Conservation (phyloP, 2,113 vertebrate species). For the Mirounga angustirostris region DNA sequence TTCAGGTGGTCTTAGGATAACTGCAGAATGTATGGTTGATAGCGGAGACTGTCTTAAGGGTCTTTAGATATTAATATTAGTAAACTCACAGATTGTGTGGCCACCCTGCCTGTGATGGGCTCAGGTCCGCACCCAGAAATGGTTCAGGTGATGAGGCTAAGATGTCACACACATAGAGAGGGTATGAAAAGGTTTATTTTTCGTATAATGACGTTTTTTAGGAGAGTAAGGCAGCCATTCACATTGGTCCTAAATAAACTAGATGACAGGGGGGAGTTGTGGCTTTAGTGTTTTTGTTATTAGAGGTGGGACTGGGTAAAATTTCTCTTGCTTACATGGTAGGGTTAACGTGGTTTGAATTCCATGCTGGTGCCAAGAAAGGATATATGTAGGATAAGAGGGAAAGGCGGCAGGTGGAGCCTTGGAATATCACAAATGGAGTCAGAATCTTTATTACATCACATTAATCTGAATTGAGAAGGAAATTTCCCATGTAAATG, state of each 20-base stretch:
- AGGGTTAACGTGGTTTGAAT: too few relatives aligned
- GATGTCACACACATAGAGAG: background rate
- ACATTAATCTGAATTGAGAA: background rate
- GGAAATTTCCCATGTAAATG: background rate
- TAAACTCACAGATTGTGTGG: background rate
- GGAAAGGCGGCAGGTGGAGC: accelerated
- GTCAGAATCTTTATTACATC: background rate
- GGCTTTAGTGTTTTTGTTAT: background rate
- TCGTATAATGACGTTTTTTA: background rate
- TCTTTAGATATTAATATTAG: background rate
- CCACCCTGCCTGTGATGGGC: background rate
- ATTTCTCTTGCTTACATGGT: background rate
- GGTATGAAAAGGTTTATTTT: background rate
- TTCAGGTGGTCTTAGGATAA: background rate
- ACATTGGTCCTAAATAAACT: background rate
- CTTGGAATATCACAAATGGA: background rate
- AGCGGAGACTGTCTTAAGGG: background rate
- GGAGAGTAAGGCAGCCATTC: background rate
- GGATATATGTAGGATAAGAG: background rate
- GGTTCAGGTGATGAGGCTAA: background rate
- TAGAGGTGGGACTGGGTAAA: background rate
- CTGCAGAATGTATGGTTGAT: background rate
- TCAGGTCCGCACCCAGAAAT: background rate
- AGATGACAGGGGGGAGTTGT: accelerated
- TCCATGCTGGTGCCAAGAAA: background rate